Evolutionary conservation across 2,888 invertebrate species (phyloP), one percentile per base, ranked within the genome.

Genomic region (Eupithecia pulchellata): DNA sequence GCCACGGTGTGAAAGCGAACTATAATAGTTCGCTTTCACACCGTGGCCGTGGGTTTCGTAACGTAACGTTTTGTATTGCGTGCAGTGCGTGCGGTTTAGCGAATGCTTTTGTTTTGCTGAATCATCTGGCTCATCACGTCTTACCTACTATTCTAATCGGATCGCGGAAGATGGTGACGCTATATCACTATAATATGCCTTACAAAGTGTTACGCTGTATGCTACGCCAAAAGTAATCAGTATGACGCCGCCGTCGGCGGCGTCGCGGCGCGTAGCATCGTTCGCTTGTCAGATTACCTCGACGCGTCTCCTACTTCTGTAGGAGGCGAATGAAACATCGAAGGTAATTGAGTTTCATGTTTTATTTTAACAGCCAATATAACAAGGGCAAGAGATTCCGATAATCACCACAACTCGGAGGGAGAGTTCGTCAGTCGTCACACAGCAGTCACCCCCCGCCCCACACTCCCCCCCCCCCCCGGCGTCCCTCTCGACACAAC

Each of bases 341-440:
- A 57, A 68, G 30, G n/a, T n/a, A n/a, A 29, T 81, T 77, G n/a
- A 79, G 71, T 83, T 80, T 80, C 81, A 84, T 86, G 81, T 84
- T 84, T 89, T 86, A 67, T 84, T 86, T 86, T 77, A 90, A 90
- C 90, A 88, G 86, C 85, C 89, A 90, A 87, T 87, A 84, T 82
- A 87, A 86, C 85, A 85, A 67, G 82, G 88, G 88, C 89, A 87
- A 88, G 89, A 87, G 80, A 81, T 83, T 74, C 73, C 68, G 55
- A 71, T 67, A 69, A 74, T 76, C 80, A 78, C 74, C 30, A 47
- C 52, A 32, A 55, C n/a, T n/a, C 58, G 27, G 27, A 27, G 34
- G 27, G 55, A 58, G 20, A 1, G 65, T 68, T 65, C 73, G 61
- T 77, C 66, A 76, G 71, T 75, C 70, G 58, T 30, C 60, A 60